Conservation (phyloP, 2,113 vertebrate species). For the Psilopogon haemacephalus region DNA sequence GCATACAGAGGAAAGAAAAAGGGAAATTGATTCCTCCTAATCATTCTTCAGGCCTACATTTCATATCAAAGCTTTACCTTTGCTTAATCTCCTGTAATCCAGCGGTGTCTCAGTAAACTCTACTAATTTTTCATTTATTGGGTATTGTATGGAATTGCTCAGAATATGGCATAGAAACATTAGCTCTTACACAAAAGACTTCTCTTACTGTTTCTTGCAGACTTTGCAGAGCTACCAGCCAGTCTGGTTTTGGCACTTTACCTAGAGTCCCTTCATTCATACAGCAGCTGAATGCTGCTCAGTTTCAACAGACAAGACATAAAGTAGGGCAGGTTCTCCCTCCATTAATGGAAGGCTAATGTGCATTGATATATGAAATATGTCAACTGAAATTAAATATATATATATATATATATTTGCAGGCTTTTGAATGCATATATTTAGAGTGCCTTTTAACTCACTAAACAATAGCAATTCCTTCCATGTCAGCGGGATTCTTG, state of each 20-base stretch:
- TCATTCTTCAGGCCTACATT: not conserved
- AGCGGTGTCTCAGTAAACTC: not conserved
- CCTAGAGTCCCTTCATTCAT: not conserved
- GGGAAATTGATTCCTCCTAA: not conserved
- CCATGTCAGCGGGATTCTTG: not conserved
- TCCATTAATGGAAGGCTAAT: not conserved
- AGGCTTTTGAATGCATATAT: not conserved
- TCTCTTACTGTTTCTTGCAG: not conserved
- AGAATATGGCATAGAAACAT: fast-evolving
- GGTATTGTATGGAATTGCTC: not conserved
- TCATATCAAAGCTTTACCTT: not conserved
- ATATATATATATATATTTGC: not conserved
- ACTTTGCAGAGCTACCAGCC: not conserved
- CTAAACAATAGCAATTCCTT: not conserved
- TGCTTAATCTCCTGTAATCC: not conserved
- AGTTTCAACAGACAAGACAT: not conserved
- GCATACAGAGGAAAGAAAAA: not conserved
- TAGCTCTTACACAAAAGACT: not conserved
- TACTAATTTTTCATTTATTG: not conserved
- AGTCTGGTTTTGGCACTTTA: not conserved
- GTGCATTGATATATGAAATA: not conserved
- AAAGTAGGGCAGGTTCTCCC: not conserved
- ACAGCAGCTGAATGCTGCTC: not conserved
- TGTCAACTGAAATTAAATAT: not conserved
- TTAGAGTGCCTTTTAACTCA: not conserved